phyloP scores from a whole-genome alignment of 2,797 vertebrate genomes.

The Nyctalus aviator region DNA sequence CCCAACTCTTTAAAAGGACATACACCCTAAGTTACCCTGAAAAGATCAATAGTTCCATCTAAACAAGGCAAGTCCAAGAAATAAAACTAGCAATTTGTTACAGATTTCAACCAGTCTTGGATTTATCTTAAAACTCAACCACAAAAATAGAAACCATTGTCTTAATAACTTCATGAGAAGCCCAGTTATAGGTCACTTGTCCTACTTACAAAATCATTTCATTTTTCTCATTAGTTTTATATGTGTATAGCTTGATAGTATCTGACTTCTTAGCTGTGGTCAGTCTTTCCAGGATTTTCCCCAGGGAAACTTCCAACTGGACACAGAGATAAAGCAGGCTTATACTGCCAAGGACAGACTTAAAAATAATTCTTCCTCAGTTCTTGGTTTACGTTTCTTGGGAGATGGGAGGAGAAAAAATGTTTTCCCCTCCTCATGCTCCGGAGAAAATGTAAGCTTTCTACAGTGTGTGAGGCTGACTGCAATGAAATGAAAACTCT shows the following conservation, averaged over 20 bases:
- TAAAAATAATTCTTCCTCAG: neutral
- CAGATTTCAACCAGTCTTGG: neutral
- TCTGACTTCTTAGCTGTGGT: neutral
- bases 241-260: neutral
- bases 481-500: constrained; percentile 58
- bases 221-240: neutral
- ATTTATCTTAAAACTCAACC: neutral
- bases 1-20: neutral
- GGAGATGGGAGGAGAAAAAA: neutral
- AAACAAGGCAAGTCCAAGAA: neutral
- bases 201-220: constrained; percentile 31
- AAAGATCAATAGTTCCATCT: neutral
- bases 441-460: constrained; percentile 48
- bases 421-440: neutral
- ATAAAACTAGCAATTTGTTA: neutral
- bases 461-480: constrained; percentile 21
- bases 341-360: neutral
- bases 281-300: constrained; percentile 39
- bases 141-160: constrained; percentile 9
- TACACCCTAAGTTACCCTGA: neutral
- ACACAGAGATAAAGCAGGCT: neutral
- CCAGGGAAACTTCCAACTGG: neutral
- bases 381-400: neutral
- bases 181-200: neutral
- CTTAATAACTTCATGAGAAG: neutral